A percentile compares a stretch with the other conserved stretches of the same genome.
These are phyloP conservation scores for Ectemnius continuus DNA, from an alignment of 2,888 invertebrate genomes.

Conservation along the genomic window DNA sequence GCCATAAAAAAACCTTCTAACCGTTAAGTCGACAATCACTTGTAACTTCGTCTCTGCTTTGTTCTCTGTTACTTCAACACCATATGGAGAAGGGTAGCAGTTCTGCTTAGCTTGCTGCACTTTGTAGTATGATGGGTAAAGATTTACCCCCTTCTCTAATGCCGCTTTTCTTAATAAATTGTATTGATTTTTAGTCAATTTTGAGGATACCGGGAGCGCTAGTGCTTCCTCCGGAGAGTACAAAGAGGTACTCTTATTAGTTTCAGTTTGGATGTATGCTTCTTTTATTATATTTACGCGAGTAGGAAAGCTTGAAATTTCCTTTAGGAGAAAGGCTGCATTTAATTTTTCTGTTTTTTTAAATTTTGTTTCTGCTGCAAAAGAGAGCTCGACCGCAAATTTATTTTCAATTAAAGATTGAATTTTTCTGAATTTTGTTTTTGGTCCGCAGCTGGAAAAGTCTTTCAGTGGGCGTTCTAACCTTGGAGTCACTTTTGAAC, in stretches of 20 bases:
- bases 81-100: slow-evolving; percentile 42
- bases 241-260: not conserved
- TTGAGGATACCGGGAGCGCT: not conserved
- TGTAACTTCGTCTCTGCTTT: slow-evolving; percentile 52
- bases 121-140: slow-evolving; percentile 44
- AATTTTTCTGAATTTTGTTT: slow-evolving; percentile 1
- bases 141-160: not conserved
- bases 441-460: not conserved
- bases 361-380: not conserved
- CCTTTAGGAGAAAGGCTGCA: not conserved
- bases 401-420: slow-evolving; percentile 2
- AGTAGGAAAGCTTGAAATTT: not conserved
- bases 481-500: not conserved
- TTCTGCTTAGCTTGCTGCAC: slow-evolving; percentile 47
- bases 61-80: slow-evolving; percentile 42
- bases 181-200: slow-evolving; percentile 10
- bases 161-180: not conserved
- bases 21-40: slow-evolving; percentile 45
- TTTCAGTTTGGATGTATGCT: not conserved
- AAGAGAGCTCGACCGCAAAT: not conserved
- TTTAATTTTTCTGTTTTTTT: not conserved
- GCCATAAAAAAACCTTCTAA: not conserved
- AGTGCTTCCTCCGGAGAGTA: slow-evolving; percentile 10
- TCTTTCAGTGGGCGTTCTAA: slow-evolving; percentile 2
- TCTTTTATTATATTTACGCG: not conserved